Conservation (phyloP, 2,113 vertebrate species). For the Callospermophilus lateralis region DNA sequence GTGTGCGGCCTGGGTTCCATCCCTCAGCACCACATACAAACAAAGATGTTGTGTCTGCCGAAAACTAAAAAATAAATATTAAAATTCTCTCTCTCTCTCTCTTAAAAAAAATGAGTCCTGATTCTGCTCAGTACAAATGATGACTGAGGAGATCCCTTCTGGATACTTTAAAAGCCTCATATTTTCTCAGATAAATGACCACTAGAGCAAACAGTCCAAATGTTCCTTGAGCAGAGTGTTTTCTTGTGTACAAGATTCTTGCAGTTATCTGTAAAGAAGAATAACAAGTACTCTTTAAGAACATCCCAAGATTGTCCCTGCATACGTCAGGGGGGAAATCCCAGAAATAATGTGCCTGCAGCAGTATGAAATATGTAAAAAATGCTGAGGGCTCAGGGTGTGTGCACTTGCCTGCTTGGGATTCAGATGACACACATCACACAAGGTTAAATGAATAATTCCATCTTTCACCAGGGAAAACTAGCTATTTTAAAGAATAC, state of each 20-base stretch:
- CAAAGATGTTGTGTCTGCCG: too few relatives aligned
- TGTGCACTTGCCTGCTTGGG: slow-evolving; percentile 68
- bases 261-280: slow-evolving; percentile 55
- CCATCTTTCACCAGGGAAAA: slow-evolving; percentile 8
- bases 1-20: too few relatives aligned
- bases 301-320: slow-evolving; percentile 48
- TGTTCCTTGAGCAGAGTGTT: slow-evolving; percentile 52
- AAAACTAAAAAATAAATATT: too few relatives aligned
- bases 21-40: too few relatives aligned
- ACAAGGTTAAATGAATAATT: slow-evolving; percentile 19
- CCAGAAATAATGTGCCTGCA: slow-evolving; percentile 71
- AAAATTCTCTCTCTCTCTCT: too few relatives aligned
- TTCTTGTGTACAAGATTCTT: slow-evolving; percentile 48
- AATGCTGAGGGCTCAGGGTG: neutral
- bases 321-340: slow-evolving; percentile 71
- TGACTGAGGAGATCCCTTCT: slow-evolving; percentile 81
- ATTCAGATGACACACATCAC: neutral
- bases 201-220: slow-evolving; percentile 68
- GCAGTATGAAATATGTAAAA: slow-evolving; percentile 59
- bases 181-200: slow-evolving; percentile 73
- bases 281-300: slow-evolving; percentile 24
- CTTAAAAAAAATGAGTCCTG: slow-evolving; percentile 75
- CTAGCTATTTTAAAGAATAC: slow-evolving; percentile 6
- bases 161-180: slow-evolving; percentile 72
- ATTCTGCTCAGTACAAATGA: slow-evolving; percentile 62